Conservation (phyloP, 2,888 invertebrate species). For the Luffia ferchaultella region DNA sequence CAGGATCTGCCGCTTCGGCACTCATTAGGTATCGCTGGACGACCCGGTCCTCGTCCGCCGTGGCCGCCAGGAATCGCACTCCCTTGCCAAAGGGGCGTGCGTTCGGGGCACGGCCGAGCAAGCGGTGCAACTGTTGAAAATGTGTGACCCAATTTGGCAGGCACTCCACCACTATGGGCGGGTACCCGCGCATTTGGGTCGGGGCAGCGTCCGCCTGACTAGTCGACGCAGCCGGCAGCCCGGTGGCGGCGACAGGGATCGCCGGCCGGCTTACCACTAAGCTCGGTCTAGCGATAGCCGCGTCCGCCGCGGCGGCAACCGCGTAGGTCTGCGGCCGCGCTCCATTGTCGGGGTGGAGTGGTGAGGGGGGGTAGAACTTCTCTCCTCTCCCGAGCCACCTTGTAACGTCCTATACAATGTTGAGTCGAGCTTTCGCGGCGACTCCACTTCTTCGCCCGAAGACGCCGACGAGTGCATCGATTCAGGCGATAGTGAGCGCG, state of each 20-base stretch:
- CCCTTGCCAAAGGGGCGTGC: too few relatives aligned
- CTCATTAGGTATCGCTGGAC: too few relatives aligned
- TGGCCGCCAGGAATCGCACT: too few relatives aligned
- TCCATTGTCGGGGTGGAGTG: not conserved
- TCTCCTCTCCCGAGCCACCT: too few relatives aligned
- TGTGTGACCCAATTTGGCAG: too few relatives aligned
- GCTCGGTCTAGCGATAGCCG: not conserved
- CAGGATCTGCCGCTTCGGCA: too few relatives aligned
- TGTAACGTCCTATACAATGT: slow-evolving; percentile 14
- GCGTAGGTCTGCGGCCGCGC: too few relatives aligned
- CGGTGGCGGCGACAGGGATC: not conserved
- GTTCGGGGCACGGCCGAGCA: too few relatives aligned
- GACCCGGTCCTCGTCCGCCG: too few relatives aligned
- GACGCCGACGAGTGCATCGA: slow-evolving; percentile 2
- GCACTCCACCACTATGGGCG: too few relatives aligned
- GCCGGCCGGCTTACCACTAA: not conserved
- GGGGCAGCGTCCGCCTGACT: not conserved
- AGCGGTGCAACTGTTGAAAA: not conserved
- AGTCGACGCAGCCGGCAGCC: not conserved
- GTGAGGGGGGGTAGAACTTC: not conserved
- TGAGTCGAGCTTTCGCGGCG: not conserved
- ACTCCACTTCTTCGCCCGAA: not conserved
- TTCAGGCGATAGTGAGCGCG: too few relatives aligned
- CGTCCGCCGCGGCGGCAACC: not conserved
- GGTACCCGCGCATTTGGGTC: not conserved